Evolutionary conservation across 2,888 invertebrate genomes (phyloP).

Genomic region (Dryobota labecula): DNA sequence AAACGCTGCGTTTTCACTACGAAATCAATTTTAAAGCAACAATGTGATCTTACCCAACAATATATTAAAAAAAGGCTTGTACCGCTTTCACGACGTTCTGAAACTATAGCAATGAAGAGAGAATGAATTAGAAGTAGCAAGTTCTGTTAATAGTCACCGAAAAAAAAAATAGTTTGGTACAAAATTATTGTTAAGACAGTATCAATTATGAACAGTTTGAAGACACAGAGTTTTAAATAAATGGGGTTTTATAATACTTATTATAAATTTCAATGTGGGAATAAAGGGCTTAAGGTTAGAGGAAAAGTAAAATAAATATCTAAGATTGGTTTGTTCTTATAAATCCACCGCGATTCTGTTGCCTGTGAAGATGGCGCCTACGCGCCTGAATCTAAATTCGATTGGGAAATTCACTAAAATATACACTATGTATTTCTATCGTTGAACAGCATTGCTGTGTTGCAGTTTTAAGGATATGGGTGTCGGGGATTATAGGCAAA

Average conservation of each 20-base stretch:
- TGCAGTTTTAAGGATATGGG: background rate
- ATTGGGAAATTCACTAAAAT: too few relatives aligned
- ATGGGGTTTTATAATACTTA: background rate
- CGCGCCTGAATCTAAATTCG: too few relatives aligned
- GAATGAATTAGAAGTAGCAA: conserved; percentile 46
- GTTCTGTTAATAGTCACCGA: conserved; percentile 42
- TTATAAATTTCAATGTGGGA: too few relatives aligned
- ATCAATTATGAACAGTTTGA: background rate
- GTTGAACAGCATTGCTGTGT: too few relatives aligned
- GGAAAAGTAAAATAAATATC: too few relatives aligned
- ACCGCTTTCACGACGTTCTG: conserved; percentile 39
- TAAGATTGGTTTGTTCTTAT: too few relatives aligned
- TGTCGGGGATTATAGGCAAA: background rate
- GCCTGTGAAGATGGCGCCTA: too few relatives aligned
- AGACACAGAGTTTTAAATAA: conserved; percentile 18
- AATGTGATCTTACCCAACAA: conserved; percentile 49
- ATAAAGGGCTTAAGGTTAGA: too few relatives aligned
- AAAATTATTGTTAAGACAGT: conserved; percentile 37
- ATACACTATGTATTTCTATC: too few relatives aligned
- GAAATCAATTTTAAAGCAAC: conserved; percentile 43
- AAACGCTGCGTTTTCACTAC: conserved; percentile 25
- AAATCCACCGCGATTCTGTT: too few relatives aligned
- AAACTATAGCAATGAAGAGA: conserved; percentile 29
- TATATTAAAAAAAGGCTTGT: conserved; percentile 37
- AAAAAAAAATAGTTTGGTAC: conserved; percentile 44